These are phyloP conservation scores for Sesamia nonagrioides DNA, from an alignment of 1,140 invertebrate species.

Conservation along the genomic window DNA sequence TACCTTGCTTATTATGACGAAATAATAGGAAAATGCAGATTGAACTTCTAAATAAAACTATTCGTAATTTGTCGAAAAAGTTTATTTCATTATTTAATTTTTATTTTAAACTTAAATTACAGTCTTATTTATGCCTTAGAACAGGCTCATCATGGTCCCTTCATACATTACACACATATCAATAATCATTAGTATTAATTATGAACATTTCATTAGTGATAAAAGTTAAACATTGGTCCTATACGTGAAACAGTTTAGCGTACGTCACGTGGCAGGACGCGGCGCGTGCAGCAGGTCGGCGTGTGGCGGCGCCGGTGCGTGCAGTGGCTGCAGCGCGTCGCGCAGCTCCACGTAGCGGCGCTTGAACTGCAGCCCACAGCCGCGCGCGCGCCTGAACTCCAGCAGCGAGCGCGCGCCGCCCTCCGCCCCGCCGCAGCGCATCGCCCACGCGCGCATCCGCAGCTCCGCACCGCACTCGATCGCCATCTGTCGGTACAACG, in stretches of 20 bases:
- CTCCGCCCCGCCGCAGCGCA: conserved; percentile 90
- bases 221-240: too few species aligned
- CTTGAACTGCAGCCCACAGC: conserved; percentile 98
- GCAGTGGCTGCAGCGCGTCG: conserved; percentile 55
- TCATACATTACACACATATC: neutral
- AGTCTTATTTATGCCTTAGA: neutral
- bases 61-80: too few species aligned
- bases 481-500: neutral
- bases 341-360: conserved; percentile 94
- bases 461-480: conserved; percentile 56
- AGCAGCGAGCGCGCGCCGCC: conserved; percentile 88
- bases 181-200: too few species aligned
- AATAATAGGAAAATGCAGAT: too few species aligned
- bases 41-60: too few species aligned
- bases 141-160: neutral
- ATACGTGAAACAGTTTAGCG: too few species aligned
- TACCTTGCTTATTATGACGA: too few species aligned
- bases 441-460: conserved; percentile 54
- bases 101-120: too few species aligned
- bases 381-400: conserved; percentile 97
- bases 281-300: neutral
- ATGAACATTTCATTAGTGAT: too few species aligned
- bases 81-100: too few species aligned
- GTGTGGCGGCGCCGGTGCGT: conserved; percentile 40
- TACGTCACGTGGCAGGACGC: neutral